Percentiles rank a stretch among this genome's conserved stretches.
Conservation (phyloP, 2,888 invertebrate species). For the Meteorus colon region DNA sequence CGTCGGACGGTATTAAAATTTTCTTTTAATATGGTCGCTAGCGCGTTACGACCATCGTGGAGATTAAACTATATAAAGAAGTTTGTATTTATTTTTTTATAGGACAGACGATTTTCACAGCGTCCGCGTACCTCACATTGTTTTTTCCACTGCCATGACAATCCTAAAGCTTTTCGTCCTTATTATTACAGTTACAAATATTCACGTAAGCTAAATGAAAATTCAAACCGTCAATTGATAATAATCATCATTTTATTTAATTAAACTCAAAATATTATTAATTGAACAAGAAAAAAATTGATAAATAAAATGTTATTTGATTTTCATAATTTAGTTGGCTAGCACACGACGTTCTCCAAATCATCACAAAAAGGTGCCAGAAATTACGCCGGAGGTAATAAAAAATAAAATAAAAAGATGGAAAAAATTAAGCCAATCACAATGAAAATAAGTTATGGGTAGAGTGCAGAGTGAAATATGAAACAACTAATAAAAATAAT, state of each 20-base stretch:
- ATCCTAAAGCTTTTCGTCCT: slow-evolving; percentile 20
- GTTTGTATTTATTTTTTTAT: slow-evolving; percentile 36
- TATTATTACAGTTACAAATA: not conserved
- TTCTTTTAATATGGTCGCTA: slow-evolving; percentile 33
- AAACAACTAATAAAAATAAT: not conserved
- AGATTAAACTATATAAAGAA: slow-evolving; percentile 40
- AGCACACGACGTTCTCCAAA: not conserved
- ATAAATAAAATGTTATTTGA: too few relatives aligned
- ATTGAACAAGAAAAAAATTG: not conserved
- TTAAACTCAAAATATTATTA: not conserved
- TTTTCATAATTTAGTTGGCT: not conserved
- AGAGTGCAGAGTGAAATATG: not conserved
- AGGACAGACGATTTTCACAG: slow-evolving; percentile 29
- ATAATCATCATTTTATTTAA: not conserved
- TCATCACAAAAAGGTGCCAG: not conserved
- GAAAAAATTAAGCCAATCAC: not conserved
- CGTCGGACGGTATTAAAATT: slow-evolving; percentile 32
- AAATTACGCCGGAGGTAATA: not conserved
- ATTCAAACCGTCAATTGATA: not conserved
- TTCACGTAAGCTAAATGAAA: slow-evolving; percentile 11
- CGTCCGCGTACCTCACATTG: slow-evolving; percentile 15
- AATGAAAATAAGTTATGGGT: slow-evolving; percentile 3
- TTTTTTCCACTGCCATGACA: slow-evolving; percentile 29
- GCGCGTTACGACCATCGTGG: slow-evolving; percentile 28
- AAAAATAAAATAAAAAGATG: not conserved